Evolutionary conservation across 1,140 invertebrate genomes (phyloP).

Genomic region (Tenebrio molitor): DNA sequence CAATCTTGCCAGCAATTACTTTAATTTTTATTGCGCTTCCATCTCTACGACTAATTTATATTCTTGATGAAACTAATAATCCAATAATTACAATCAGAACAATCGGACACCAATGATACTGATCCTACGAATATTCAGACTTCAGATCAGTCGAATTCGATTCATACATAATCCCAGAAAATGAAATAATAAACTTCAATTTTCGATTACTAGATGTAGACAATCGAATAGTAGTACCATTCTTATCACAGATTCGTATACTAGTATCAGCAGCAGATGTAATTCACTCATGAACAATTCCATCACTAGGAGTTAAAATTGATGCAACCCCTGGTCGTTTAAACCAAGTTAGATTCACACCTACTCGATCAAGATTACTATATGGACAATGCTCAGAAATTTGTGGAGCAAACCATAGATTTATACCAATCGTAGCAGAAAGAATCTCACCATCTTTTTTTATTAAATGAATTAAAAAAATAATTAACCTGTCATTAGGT

Average conservation of each 20-base stretch:
- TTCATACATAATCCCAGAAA: conserved; percentile 72
- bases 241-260: conserved; percentile 71
- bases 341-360: conserved; percentile 74
- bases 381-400: conserved; percentile 85
- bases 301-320: conserved; percentile 74
- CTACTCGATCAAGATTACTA: conserved; percentile 73
- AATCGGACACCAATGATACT: conserved; percentile 79
- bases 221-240: conserved; percentile 72
- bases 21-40: conserved; percentile 76
- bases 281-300: conserved; percentile 78
- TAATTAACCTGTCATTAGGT: conserved; percentile 72
- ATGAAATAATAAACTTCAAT: conserved; percentile 61
- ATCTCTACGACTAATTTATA: conserved; percentile 73
- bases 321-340: conserved; percentile 77
- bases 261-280: conserved; percentile 75
- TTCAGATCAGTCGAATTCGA: conserved; percentile 75
- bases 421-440: too few species aligned
- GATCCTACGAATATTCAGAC: conserved; percentile 77
- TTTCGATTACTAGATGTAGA: conserved; percentile 77
- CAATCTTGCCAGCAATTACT: conserved; percentile 72
- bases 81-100: conserved; percentile 72
- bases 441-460: too few species aligned
- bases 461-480: conserved; percentile 71
- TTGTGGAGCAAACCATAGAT: too few species aligned
- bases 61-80: conserved; percentile 73